Percentiles rank a stretch among this genome's conserved stretches.
phyloP scores from a whole-genome alignment of 1,140 invertebrate genomes.

The Dendrolimus punctatus region DNA sequence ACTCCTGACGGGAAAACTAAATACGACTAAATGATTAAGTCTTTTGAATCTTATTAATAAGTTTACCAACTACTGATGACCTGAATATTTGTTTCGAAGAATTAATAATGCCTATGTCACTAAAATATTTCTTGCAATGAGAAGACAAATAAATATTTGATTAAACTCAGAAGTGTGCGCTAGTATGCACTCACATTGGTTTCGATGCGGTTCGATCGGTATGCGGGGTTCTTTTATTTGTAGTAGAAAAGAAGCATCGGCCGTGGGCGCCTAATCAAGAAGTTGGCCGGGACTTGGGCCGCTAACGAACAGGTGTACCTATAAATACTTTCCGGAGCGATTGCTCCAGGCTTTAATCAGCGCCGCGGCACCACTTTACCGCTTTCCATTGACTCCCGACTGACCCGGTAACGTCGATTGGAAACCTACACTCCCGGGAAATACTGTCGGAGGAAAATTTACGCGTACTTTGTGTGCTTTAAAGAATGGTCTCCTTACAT shows the following conservation, averaged over 20 bases:
- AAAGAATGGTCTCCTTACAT: neutral
- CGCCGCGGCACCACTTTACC: constrained; percentile 64
- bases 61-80: too few relatives aligned
- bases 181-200: constrained; percentile 14
- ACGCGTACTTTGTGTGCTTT: constrained; percentile 39
- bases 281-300: constrained; percentile 61
- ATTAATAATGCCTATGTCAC: too few relatives aligned
- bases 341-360: constrained; percentile 70
- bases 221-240: constrained; percentile 63
- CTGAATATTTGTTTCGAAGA: too few relatives aligned
- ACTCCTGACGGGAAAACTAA: too few relatives aligned
- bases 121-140: too few relatives aligned
- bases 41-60: too few relatives aligned
- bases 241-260: constrained; percentile 54
- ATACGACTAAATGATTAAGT: too few relatives aligned
- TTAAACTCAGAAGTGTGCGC: too few relatives aligned
- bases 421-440: constrained; percentile 60
- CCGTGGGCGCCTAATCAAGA: constrained; percentile 68
- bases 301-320: constrained; percentile 70
- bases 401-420: constrained; percentile 62
- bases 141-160: too few relatives aligned
- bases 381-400: constrained; percentile 65
- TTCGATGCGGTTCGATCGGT: constrained; percentile 34
- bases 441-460: constrained; percentile 51
- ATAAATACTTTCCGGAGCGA: constrained; percentile 69